phyloP scores from a whole-genome alignment of 1,140 invertebrate species.

The Neoseiulus cucumeris region DNA sequence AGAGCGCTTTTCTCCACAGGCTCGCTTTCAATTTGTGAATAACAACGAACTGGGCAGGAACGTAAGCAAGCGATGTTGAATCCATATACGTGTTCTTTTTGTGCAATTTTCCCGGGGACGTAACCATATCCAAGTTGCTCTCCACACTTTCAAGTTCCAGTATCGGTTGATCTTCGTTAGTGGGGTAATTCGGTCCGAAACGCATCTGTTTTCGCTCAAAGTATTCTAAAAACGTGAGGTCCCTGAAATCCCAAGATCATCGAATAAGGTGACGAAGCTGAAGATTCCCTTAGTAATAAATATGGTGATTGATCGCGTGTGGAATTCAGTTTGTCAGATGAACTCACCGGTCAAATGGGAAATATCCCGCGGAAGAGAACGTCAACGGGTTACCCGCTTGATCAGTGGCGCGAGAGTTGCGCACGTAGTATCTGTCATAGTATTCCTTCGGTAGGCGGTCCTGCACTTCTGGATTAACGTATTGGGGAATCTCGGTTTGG shows the following conservation, averaged over 20 bases:
- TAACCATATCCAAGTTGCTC: conserved; percentile 27
- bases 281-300: no score
- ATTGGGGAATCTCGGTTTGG: background rate
- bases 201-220: background rate
- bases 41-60: background rate
- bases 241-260: no score
- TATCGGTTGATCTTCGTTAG: background rate
- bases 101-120: conserved; percentile 24
- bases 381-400: no score
- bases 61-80: conserved; percentile 40
- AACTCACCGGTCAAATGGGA: no score
- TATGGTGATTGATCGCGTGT: no score
- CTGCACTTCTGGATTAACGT: background rate
- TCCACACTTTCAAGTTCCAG: background rate
- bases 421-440: background rate
- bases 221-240: background rate
- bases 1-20: background rate
- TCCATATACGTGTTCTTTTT: conserved; percentile 35
- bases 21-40: background rate
- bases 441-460: background rate
- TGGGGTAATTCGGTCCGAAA: background rate
- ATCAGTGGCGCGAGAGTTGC: no score
- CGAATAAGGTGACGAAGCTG: no score
- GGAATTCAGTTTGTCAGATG: no score
- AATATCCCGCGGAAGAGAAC: no score